These are phyloP conservation scores for Scaptomyza cyrtandrae DNA, from an alignment of 2,888 invertebrate genomes.

Conservation along the genomic window DNA sequence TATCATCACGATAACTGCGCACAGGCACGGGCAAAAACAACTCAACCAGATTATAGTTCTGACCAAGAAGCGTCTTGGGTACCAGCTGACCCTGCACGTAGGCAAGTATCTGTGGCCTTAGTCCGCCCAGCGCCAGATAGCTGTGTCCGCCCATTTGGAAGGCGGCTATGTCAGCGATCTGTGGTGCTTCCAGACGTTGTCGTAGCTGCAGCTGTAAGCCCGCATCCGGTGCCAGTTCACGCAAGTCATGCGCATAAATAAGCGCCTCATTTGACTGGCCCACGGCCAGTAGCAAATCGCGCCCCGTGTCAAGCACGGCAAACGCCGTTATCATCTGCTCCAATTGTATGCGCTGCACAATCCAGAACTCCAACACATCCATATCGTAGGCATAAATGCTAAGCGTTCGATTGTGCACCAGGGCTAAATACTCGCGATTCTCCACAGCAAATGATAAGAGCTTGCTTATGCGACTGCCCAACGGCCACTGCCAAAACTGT, in stretches of 20 bases:
- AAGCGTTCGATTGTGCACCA: slow-evolving; percentile 66
- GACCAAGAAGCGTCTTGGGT: slow-evolving; percentile 81
- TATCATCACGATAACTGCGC: slow-evolving; percentile 84
- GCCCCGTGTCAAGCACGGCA: slow-evolving; percentile 78
- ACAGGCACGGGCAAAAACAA: slow-evolving; percentile 82
- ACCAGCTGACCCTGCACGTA: slow-evolving; percentile 81
- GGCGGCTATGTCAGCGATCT: slow-evolving; percentile 72
- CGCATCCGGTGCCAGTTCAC: slow-evolving; percentile 33
- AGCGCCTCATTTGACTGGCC: slow-evolving; percentile 74
- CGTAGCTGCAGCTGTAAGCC: slow-evolving; percentile 66
- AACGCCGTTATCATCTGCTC: slow-evolving; percentile 63
- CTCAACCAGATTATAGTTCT: slow-evolving; percentile 83
- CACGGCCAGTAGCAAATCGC: slow-evolving; percentile 81
- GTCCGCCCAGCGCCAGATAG: slow-evolving; percentile 82
- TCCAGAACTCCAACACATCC: slow-evolving; percentile 77
- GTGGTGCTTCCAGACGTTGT: slow-evolving; percentile 65
- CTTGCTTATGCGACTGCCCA: slow-evolving; percentile 61
- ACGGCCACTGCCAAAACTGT: slow-evolving; percentile 78
- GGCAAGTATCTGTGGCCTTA: slow-evolving; percentile 80
- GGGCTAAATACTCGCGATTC: slow-evolving; percentile 66
- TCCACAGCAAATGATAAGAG: slow-evolving; percentile 72
- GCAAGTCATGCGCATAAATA: slow-evolving; percentile 78
- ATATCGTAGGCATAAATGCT: slow-evolving; percentile 81
- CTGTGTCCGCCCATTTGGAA: slow-evolving; percentile 84
- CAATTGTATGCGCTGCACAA: slow-evolving; percentile 80